Conservation (phyloP, 2,113 vertebrate genomes). For the Ellobius talpinus region DNA sequence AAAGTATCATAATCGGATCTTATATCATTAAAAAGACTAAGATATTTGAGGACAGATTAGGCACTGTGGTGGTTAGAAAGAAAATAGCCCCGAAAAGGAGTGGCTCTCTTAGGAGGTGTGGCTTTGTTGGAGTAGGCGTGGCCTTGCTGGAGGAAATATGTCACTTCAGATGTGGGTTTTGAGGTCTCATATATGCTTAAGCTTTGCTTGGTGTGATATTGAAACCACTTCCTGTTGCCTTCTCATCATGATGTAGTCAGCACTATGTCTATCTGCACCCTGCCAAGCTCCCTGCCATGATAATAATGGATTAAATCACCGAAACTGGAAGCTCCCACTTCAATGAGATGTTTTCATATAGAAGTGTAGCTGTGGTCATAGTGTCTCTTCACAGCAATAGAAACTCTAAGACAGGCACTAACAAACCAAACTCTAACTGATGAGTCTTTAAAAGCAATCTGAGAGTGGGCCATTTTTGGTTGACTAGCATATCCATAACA, state of each 20-base stretch:
- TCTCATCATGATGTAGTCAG: neutral
- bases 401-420: neutral
- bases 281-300: neutral
- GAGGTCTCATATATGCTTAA: neutral
- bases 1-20: neutral
- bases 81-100: neutral
- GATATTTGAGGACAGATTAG: neutral
- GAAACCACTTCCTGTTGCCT: neutral
- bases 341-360: neutral
- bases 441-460: conserved; percentile 13
- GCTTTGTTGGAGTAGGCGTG: neutral
- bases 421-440: neutral
- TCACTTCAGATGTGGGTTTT: neutral
- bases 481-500: neutral
- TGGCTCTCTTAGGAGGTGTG: neutral
- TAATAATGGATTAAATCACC: neutral
- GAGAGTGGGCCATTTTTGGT: neutral
- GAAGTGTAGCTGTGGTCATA: neutral
- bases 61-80: neutral
- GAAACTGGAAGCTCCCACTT: neutral
- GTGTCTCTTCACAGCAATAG: neutral
- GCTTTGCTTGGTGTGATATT: neutral
- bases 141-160: neutral
- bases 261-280: neutral
- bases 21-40: neutral